phyloP scores from a whole-genome alignment of 1,140 invertebrate genomes.

The Drosophila ogumai region DNA sequence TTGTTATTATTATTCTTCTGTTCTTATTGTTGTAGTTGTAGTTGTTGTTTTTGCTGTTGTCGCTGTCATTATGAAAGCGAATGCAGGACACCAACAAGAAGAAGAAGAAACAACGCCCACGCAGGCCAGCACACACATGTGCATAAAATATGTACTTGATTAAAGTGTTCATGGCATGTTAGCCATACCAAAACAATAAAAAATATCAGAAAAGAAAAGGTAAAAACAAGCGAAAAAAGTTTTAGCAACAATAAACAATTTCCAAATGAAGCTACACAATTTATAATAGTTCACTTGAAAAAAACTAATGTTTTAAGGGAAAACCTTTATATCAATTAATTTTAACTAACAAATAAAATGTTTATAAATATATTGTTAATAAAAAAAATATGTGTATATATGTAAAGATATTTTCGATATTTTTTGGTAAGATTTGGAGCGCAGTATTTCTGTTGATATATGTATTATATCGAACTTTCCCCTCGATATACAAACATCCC shows the following conservation, averaged over 20 bases:
- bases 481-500: too few species aligned
- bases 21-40: conserved; percentile 9
- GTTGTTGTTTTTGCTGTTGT: conserved; percentile 29
- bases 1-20: conserved; percentile 25
- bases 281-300: conserved; percentile 13
- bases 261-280: conserved; percentile 31
- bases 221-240: conserved; percentile 20
- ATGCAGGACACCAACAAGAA: conserved; percentile 46
- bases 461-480: too few species aligned
- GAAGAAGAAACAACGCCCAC: conserved; percentile 9
- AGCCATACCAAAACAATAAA: conserved; percentile 49
- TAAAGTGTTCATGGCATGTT: conserved; percentile 78
- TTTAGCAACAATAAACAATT: conserved; percentile 40
- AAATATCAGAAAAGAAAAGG: conserved; percentile 11
- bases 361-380: too few species aligned
- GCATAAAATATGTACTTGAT: conserved; percentile 79
- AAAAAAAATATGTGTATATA: too few species aligned
- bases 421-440: too few species aligned
- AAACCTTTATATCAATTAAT: too few species aligned
- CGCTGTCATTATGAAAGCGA: conserved; percentile 70
- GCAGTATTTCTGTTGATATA: too few species aligned
- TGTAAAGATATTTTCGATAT: too few species aligned
- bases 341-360: too few species aligned
- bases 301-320: neutral
- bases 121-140: conserved; percentile 34